These are phyloP conservation scores for Chelonus formosanus DNA, from an alignment of 2,888 invertebrate species.

Conservation along the genomic window DNA sequence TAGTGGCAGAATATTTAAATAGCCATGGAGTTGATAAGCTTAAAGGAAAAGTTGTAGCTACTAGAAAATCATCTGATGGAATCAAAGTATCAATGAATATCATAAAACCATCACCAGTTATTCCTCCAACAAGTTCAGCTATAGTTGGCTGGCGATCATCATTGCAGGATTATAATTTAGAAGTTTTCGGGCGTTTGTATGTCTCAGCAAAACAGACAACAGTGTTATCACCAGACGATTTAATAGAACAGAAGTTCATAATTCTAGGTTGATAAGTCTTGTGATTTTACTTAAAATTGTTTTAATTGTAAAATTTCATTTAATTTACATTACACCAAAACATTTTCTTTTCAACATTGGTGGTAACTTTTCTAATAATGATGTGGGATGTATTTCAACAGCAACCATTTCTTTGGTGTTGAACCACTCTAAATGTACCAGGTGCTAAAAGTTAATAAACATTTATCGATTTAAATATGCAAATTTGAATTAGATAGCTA, in stretches of 20 bases:
- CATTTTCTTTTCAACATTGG: slow-evolving; percentile 74
- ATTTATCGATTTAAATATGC: no score
- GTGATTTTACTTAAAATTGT: slow-evolving; percentile 49
- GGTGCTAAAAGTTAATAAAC: slow-evolving; percentile 69
- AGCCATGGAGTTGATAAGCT: slow-evolving; percentile 46
- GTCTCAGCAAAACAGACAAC: slow-evolving; percentile 64
- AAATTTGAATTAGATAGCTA: no score
- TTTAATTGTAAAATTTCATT: slow-evolving; percentile 10
- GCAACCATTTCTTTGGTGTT: slow-evolving; percentile 77
- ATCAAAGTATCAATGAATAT: slow-evolving; percentile 45
- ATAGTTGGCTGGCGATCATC: slow-evolving; percentile 66
- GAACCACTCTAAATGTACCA: slow-evolving; percentile 77
- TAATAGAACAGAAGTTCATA: slow-evolving; percentile 51
- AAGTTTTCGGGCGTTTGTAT: slow-evolving; percentile 64
- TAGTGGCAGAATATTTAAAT: slow-evolving; percentile 51
- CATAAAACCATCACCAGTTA: slow-evolving; percentile 48
- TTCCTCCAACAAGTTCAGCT: slow-evolving; percentile 59
- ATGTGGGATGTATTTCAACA: slow-evolving; percentile 78
- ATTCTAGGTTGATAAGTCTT: slow-evolving; percentile 52
- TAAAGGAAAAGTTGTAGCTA: slow-evolving; percentile 41
- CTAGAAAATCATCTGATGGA: slow-evolving; percentile 21
- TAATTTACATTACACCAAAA: slow-evolving; percentile 19
- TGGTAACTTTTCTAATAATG: slow-evolving; percentile 77
- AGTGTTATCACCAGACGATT: slow-evolving; percentile 44
- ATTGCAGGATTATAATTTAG: slow-evolving; percentile 59